Evolutionary conservation across 1,140 invertebrate genomes (phyloP).

Genomic region (Philaenus spumarius): DNA sequence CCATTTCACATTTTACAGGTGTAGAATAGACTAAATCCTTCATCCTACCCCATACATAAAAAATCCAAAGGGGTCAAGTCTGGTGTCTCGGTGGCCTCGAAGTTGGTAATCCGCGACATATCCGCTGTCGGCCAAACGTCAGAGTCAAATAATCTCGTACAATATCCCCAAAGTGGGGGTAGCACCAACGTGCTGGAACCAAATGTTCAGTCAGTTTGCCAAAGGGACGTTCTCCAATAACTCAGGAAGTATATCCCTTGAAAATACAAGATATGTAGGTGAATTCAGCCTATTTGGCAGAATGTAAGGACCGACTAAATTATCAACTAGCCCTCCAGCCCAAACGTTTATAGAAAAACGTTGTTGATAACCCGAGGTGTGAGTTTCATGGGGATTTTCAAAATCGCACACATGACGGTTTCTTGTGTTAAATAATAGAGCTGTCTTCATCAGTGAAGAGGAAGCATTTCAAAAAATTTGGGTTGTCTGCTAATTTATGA

Average conservation of each 20-base stretch:
- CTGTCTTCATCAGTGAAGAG: no score
- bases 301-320: conserved; percentile 35
- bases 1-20: no score
- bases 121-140: conserved; percentile 25
- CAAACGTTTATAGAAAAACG: conserved; percentile 25
- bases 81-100: conserved; percentile 24
- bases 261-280: conserved; percentile 18
- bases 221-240: conserved; percentile 25
- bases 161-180: conserved; percentile 19
- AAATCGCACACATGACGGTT: no score
- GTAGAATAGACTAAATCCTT: no score
- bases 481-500: not conserved
- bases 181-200: conserved; percentile 34
- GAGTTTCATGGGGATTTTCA: no score
- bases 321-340: no score
- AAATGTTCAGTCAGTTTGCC: conserved; percentile 25
- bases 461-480: no score
- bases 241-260: conserved; percentile 22
- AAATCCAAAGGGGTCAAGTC: conserved; percentile 27
- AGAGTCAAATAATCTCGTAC: conserved; percentile 24
- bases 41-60: no score
- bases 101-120: conserved; percentile 20
- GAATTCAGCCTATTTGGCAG: conserved; percentile 28
- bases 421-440: no score
- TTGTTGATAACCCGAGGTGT: conserved; percentile 17